Evolutionary conservation across 2,888 invertebrate species (phyloP).

Genomic region (Thera obeliscata): DNA sequence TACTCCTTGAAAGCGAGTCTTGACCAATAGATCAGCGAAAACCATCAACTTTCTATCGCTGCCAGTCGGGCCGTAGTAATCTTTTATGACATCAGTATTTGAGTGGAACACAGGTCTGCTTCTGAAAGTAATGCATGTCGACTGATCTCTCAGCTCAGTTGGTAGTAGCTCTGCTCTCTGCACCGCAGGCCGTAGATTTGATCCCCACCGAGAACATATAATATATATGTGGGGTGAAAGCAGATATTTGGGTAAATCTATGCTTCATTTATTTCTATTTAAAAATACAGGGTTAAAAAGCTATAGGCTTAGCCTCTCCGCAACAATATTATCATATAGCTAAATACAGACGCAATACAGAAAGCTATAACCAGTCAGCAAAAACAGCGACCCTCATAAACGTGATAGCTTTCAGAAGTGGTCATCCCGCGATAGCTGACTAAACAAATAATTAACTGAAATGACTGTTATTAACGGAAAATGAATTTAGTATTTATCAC

Average conservation of each 20-base stretch:
- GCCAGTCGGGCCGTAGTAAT: conserved; percentile 16
- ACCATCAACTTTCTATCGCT: conserved; percentile 23
- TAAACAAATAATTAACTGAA: conserved; percentile 31
- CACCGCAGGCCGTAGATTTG: no score
- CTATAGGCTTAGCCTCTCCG: neutral
- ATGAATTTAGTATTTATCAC: conserved; percentile 15
- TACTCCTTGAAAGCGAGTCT: conserved; percentile 18
- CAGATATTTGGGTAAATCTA: no score
- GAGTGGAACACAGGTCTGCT: conserved; percentile 18
- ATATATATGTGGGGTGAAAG: no score
- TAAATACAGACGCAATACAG: conserved; percentile 6
- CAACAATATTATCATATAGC: neutral
- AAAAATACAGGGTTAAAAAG: neutral
- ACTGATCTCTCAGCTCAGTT: no score
- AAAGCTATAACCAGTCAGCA: conserved; percentile 30
- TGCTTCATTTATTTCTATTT: neutral
- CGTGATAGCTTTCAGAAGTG: conserved; percentile 29
- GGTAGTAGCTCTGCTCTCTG: no score
- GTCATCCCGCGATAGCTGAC: conserved; percentile 29
- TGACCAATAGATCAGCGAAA: conserved; percentile 9
- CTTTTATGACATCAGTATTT: conserved; percentile 15
- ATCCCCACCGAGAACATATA: no score
- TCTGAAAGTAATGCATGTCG: conserved; percentile 1
- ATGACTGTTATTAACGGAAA: conserved; percentile 22
- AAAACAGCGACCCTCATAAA: conserved; percentile 34